phyloP scores from a whole-genome alignment of 2,113 vertebrate genomes.

The Leptosomus discolor region DNA sequence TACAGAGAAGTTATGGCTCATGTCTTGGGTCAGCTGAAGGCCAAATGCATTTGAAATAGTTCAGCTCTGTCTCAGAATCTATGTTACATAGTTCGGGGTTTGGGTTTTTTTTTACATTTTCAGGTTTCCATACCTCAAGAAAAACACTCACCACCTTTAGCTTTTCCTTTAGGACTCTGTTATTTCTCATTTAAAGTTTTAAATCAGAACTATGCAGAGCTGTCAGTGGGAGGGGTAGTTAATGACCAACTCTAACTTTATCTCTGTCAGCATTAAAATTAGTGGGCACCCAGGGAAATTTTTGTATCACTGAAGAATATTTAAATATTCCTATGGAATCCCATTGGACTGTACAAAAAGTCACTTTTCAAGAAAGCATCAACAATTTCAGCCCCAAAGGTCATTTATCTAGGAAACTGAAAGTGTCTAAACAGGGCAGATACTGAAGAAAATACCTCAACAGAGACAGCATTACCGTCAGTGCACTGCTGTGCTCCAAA shows the following conservation, averaged over 20 bases:
- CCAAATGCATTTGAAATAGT: not conserved
- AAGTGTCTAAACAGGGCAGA: not conserved
- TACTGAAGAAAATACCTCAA: not conserved
- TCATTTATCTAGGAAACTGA: not conserved
- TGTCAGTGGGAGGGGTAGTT: not conserved
- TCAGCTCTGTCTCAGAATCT: not conserved
- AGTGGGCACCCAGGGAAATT: not conserved
- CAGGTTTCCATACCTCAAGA: not conserved
- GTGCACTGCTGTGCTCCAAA: not conserved
- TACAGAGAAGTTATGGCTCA: not conserved
- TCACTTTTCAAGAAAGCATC: not conserved
- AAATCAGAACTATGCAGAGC: not conserved
- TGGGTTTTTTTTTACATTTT: not conserved
- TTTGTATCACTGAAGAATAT: not conserved
- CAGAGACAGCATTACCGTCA: not conserved
- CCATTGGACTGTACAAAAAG: not conserved
- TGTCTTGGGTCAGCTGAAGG: not conserved
- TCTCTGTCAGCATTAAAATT: not conserved
- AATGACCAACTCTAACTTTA: not conserved
- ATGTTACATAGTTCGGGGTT: not conserved
- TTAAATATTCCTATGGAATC: not conserved
- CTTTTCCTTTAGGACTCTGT: not conserved
- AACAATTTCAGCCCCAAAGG: not conserved
- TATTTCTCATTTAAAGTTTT: not conserved
- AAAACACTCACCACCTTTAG: not conserved